Evolutionary conservation across 2,888 invertebrate species (phyloP), one percentile per base, ranked within the genome.

Genomic region (Trissoscelio sp.): DNA sequence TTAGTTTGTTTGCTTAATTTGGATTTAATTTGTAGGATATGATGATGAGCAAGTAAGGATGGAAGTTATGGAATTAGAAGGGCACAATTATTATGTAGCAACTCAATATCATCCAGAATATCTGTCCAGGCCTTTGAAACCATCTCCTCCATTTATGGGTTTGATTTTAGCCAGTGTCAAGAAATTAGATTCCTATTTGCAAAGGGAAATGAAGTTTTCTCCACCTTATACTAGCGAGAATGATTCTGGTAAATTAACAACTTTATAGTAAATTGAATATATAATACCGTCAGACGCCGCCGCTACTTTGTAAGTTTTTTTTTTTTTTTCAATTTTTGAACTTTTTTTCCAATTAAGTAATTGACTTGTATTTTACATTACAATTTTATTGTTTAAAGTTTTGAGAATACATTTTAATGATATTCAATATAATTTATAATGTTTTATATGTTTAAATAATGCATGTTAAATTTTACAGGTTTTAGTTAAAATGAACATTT

Each of bases 101-200:
- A 98, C 98, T 0, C 99, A 99, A 92, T 99, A 96, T 92, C 99
- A 99, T 92, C 99, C 99, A 0, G 99, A 99, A 91, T 99, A 99
- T 91, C 92, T 98, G 79, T 97, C 98, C 0, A 93, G 98, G 0
- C 98, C 98, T 0, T 92, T 98, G 83, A 95, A 95, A 60, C 98
- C 99, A 0, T 98, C 98, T 18, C 97, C 99, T 2, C 98, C 98
- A 7, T 99, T 99, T 92, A 92, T 99, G 83, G 99, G 99, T 83
- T 93, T 99, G 2, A 95, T 99, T 86, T 93, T 99, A 82, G 98
- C 99, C 3, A 95, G 98, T 0, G 94, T 95, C 67, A 96, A 96
- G 2, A 96, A 96, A 91, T 92, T 80, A 22, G 48, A 80, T 20
- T 2, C 12, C 22, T 80, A 80, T 34, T 48, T 80, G 31, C 18